Evolutionary conservation across 2,797 vertebrate species (phyloP), one percentile per base, ranked within the genome.

Genomic region (Scarus forsteni): DNA sequence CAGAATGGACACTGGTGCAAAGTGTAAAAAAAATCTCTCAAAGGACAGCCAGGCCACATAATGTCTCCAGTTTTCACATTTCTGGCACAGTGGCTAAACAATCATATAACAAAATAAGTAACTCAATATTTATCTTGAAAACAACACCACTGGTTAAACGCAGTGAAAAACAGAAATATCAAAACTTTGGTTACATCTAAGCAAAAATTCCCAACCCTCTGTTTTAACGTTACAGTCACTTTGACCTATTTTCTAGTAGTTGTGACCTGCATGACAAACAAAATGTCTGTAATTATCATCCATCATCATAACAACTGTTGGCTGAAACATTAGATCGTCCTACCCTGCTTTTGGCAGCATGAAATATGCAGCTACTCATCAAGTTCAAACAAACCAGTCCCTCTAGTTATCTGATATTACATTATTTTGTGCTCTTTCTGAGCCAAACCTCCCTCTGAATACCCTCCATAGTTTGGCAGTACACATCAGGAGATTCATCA

Each of bases 391-490:
- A 35, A 38, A 36, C 11, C 1, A 27, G 10, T 61, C 7, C 13
- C 15, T 16, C 8, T 13, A 39, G 0, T 52, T 0, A 39, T 57
- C 8, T 42, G 11, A 10, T 10, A 43, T 10, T 1, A 43, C 40
- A 43, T 4, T 10, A 35, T 58, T 7, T 7, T 10, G 27, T 54
- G 34, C 10, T 43, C 3, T 10, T 13, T 5, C 1, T 10, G 5
- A 14, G 12, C 12, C 42, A 59, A 52, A 55, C 69, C 54, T 10
- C 35, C 27, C 45, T 61, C 48, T 51, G 27, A 14, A 35, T 16
- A 49, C 64, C 43, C 11, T 67, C 60, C 44, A 55, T 14, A 66
- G 74, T 69, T 77, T 73, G 50, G 66, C 73, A 63, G 40, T 5
- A 35, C 54, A 11, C 53, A 63, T 39, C 7, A 50, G 35, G 14